Evolutionary conservation across 1,140 invertebrate genomes (phyloP).

Genomic region (Brachionus plicatilis): DNA sequence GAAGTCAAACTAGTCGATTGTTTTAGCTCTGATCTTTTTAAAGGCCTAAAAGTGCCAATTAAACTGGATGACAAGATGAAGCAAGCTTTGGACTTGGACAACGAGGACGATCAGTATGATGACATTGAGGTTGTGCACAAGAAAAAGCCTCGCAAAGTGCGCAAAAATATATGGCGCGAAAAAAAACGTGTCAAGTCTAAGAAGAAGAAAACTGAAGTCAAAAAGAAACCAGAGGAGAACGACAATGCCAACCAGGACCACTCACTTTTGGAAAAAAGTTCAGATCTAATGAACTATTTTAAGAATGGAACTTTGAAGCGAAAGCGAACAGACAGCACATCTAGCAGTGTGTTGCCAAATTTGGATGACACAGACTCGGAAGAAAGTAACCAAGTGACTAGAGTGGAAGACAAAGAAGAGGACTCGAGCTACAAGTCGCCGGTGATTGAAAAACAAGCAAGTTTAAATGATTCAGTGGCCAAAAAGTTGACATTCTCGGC

Average conservation of each 20-base stretch:
- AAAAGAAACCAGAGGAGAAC: neutral
- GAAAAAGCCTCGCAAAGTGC: neutral
- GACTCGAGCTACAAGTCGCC: neutral
- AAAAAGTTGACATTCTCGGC: neutral
- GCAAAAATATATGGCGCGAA: neutral
- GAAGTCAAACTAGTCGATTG: constrained; percentile 12
- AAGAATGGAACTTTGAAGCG: neutral
- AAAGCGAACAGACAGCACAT: neutral
- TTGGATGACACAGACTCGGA: neutral
- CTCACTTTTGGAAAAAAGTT: neutral
- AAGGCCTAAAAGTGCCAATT: neutral
- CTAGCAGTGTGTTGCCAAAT: neutral
- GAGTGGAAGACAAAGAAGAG: neutral
- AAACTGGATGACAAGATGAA: neutral
- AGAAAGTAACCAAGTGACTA: no score
- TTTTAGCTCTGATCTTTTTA: neutral
- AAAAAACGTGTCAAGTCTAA: neutral
- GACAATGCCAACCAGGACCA: neutral
- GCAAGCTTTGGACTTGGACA: neutral
- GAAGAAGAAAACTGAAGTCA: neutral
- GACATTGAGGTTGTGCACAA: neutral
- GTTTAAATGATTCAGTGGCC: neutral
- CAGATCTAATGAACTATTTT: neutral
- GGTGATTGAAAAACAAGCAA: neutral
- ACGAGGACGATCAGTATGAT: neutral